Percentiles rank a stretch among this genome's conserved stretches.
These are phyloP conservation scores for Wiebesia pumilae DNA, from an alignment of 1,140 invertebrate genomes.

Conservation along the genomic window DNA sequence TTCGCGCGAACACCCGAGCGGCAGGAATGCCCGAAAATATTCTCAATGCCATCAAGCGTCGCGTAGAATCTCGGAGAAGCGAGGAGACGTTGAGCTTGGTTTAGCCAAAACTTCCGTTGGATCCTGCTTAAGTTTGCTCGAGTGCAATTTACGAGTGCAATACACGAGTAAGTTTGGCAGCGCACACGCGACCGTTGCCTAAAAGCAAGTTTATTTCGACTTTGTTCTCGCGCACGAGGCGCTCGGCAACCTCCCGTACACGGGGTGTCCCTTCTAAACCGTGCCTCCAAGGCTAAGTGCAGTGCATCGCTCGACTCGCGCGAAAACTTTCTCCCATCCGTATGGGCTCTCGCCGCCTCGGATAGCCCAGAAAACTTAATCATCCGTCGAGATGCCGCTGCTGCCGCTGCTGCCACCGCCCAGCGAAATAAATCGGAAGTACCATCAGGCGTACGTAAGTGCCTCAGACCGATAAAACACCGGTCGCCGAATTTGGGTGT, in stretches of 20 bases:
- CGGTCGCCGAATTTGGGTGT: constrained; percentile 22
- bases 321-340: constrained; percentile 21
- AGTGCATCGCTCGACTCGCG: neutral
- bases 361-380: neutral
- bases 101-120: no score
- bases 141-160: no score
- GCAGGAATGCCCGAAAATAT: neutral
- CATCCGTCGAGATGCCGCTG: no score
- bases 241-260: neutral
- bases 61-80: no score
- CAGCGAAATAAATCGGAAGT: constrained; percentile 25
- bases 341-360: neutral
- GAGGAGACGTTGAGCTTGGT: no score
- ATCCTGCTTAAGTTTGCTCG: no score
- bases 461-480: neutral
- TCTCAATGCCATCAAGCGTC: neutral
- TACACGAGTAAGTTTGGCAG: no score
- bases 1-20: neutral
- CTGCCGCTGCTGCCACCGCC: no score
- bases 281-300: neutral
- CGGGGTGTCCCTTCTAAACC: neutral
- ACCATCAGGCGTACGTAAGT: neutral
- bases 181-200: no score
- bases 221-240: neutral
- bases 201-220: no score